Base-by-base conservation (phyloP, 2,797 vertebrate genomes). In the Sebastes oblongus region DNA sequence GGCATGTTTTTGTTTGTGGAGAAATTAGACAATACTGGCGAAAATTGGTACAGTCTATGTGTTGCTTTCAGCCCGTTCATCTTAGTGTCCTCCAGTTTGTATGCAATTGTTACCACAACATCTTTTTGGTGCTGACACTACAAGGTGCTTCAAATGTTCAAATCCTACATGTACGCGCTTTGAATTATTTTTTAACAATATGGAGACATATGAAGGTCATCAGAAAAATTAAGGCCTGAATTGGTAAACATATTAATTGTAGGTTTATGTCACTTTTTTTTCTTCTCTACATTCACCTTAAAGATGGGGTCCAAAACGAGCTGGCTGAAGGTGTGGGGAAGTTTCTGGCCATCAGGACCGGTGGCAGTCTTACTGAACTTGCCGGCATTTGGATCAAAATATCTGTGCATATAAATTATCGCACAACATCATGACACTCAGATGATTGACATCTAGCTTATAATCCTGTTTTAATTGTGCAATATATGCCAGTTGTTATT, bases 231-330 rank as follows among this genome's bases (percentile, higher is more conserved):
- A 22, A 25, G 12, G 4, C 2, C 3, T 59, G 29, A 58, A 4
- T 18, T 8, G 3, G 1, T 69, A 56, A 56, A 50, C 36, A 22
- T 32, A 30, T 13, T 32, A 25, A 60, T 18, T 30, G 5, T 20
- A n/a, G 1, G 14, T 36, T 68, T 8, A 42, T 58, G 50, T 30
- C 36, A 36, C 12, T 74, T 24, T 64, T 39, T 64, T 72, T 29
- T 3, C 36, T 12, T 56, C 54, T 68, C 52, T 55, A 32, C 20
- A 67, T 72, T 79, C 9, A 97, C 97, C 96, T 97, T 98, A 86
- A 97, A 98, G 91, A 98, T 97, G 54, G 97, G 97, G 73, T 99
- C 97, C 90, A 99, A 93, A 82, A 99, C 94, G 54, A 99, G 96
- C 72, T 94, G 98, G 85, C 92, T 94, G 79, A 99, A 99, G 1